phyloP scores from a whole-genome alignment of 2,113 vertebrate genomes.

The Coracopsis vasa region DNA sequence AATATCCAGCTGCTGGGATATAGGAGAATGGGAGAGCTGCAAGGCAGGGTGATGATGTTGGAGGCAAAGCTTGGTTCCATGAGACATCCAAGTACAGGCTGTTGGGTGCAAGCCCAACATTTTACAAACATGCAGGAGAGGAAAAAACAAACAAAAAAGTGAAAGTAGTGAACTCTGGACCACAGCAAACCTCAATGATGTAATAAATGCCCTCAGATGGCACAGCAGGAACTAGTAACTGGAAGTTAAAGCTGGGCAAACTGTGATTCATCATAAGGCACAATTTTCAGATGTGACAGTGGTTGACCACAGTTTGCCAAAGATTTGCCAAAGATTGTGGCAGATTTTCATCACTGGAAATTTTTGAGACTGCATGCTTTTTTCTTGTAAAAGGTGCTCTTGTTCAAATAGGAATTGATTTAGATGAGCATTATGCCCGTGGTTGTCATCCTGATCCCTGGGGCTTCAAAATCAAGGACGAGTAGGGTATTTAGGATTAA shows the following conservation, averaged over 20 bases:
- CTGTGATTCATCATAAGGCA: background rate
- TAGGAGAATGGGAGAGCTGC: background rate
- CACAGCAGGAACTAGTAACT: background rate
- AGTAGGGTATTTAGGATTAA: background rate
- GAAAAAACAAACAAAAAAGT: background rate
- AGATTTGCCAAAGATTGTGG: background rate
- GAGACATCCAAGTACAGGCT: rapidly evolving
- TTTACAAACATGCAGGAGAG: background rate
- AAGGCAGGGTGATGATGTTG: background rate
- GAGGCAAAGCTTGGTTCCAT: rapidly evolving
- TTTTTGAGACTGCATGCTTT: background rate
- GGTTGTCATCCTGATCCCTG: background rate
- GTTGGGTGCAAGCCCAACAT: background rate
- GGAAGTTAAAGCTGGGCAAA: background rate
- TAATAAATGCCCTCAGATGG: background rate
- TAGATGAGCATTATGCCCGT: background rate
- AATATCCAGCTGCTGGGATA: background rate
- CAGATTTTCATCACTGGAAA: background rate
- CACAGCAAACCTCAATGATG: background rate
- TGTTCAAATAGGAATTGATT: background rate
- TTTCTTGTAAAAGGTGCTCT: background rate
- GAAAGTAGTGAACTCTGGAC: background rate
- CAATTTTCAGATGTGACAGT: background rate
- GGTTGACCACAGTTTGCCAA: background rate
- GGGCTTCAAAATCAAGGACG: background rate